Percentiles rank a stretch among this genome's conserved stretches.
Evolutionary conservation across 1,140 invertebrate species (phyloP).

Genomic region (Pinna nobilis): DNA sequence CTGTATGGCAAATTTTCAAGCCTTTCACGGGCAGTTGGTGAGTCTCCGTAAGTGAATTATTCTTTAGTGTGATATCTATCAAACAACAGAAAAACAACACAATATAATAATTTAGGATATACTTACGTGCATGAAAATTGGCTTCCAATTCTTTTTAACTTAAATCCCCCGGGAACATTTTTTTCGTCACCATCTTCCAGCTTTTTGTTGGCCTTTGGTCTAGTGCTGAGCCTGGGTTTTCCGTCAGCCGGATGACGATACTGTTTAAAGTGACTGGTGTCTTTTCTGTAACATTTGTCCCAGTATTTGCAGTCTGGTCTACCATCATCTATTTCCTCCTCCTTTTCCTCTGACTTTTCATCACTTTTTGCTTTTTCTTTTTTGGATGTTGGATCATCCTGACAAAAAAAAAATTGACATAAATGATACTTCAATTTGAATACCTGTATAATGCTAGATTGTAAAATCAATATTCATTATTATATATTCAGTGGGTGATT

Average conservation of each 20-base stretch:
- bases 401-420: neutral
- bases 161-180: constrained; percentile 51
- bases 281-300: constrained; percentile 66
- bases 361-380: neutral
- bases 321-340: constrained; percentile 25
- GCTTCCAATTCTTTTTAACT: constrained; percentile 59
- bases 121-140: constrained; percentile 67
- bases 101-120: too few species aligned
- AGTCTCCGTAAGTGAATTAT: too few species aligned
- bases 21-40: neutral
- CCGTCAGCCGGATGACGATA: constrained; percentile 58
- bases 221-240: constrained; percentile 32
- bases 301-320: constrained; percentile 59
- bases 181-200: constrained; percentile 59
- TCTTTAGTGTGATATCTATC: neutral
- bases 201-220: constrained; percentile 50
- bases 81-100: neutral
- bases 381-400: constrained; percentile 20
- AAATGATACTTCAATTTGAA: neutral
- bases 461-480: too few species aligned
- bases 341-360: constrained; percentile 14
- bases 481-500: too few species aligned
- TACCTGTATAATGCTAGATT: too few species aligned
- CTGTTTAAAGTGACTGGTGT: constrained; percentile 55
- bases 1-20: neutral